Evolutionary conservation across 2,888 invertebrate genomes (phyloP).

Genomic region (Drosophila acutilabella): DNA sequence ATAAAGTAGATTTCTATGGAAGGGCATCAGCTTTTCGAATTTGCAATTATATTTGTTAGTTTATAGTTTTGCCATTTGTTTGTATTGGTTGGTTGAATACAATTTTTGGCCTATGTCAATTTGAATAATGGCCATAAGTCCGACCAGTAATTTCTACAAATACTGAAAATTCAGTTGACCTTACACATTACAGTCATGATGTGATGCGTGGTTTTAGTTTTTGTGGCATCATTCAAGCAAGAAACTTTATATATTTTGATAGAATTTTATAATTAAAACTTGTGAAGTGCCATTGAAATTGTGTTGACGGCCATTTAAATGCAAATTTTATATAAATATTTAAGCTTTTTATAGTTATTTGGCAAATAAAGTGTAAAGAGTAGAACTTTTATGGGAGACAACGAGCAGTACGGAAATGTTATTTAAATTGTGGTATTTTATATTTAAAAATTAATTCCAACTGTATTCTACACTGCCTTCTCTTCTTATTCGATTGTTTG

Average conservation of each 20-base stretch:
- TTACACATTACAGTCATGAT: background rate
- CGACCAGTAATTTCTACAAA: constrained; percentile 21
- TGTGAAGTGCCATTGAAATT: constrained; percentile 6
- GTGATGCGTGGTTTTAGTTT: constrained; percentile 17
- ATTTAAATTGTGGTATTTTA: background rate
- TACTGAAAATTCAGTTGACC: constrained; percentile 19
- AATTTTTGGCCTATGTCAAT: constrained; percentile 33
- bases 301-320: background rate
- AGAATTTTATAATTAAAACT: constrained; percentile 34
- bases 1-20: background rate
- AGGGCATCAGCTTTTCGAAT: background rate
- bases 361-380: background rate
- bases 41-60: background rate
- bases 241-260: constrained; percentile 1
- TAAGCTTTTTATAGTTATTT: background rate
- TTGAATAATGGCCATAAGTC: constrained; percentile 39
- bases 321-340: constrained; percentile 13
- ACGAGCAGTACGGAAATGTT: background rate
- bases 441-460: background rate
- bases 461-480: background rate
- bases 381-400: background rate
- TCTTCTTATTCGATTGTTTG: constrained; percentile 28
- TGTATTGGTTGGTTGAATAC: constrained; percentile 19
- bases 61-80: constrained; percentile 25
- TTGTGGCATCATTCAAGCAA: constrained; percentile 15